These are phyloP conservation scores for Oncorhynchus mykiss DNA, from an alignment of 2,113 vertebrate species.

Conservation along the genomic window DNA sequence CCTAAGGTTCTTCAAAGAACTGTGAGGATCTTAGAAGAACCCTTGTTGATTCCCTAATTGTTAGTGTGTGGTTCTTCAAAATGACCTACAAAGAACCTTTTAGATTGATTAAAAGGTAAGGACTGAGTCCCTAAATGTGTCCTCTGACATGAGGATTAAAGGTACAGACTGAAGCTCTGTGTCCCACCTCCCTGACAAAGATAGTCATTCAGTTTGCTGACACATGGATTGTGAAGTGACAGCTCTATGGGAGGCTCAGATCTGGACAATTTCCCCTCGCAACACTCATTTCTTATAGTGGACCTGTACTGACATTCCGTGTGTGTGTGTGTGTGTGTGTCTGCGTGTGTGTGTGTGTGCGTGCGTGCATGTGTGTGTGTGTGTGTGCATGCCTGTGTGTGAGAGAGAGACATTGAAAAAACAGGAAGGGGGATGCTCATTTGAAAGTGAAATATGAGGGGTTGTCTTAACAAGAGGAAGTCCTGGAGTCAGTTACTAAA, in stretches of 20 bases:
- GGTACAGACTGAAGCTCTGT: conserved; percentile 13
- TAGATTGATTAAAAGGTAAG: neutral
- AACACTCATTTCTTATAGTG: neutral
- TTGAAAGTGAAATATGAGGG: conserved; percentile 45
- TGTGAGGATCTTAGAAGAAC: too few relatives aligned
- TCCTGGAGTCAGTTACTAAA: conserved; percentile 39
- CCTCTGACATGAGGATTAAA: neutral
- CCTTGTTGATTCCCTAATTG: too few relatives aligned
- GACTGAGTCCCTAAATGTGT: neutral
- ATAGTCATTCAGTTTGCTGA: neutral
- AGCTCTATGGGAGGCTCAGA: neutral
- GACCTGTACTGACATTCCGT: neutral
- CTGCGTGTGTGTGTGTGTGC: neutral
- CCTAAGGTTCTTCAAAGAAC: too few relatives aligned
- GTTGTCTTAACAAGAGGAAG: conserved; percentile 49
- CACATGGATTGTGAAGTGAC: neutral
- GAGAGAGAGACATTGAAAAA: conserved; percentile 28
- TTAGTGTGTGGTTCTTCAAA: too few relatives aligned
- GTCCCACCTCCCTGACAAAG: neutral
- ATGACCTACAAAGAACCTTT: too few relatives aligned
- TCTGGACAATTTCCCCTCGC: neutral
- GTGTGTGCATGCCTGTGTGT: neutral
- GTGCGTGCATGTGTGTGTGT: neutral
- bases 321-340: too few relatives aligned
- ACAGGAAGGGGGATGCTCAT: conserved; percentile 38